phyloP scores from a whole-genome alignment of 2,888 invertebrate species.

The Lordiphosa fenestrarum region DNA sequence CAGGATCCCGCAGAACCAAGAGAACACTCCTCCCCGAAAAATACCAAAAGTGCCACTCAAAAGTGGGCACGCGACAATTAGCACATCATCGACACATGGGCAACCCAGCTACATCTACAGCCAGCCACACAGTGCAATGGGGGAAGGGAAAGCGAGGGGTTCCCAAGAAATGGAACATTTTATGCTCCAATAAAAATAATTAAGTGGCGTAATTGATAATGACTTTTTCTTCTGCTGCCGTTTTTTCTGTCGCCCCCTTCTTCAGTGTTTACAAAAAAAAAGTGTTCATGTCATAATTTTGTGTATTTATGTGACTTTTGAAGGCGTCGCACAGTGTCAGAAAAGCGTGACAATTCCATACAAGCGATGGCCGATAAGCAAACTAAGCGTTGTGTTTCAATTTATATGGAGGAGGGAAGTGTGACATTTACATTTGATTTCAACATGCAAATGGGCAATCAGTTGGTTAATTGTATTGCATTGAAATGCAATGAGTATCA shows the following conservation, averaged over 20 bases:
- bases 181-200: slow-evolving; percentile 75
- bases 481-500: no score
- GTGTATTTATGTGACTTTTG: slow-evolving; percentile 35
- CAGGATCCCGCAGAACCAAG: slow-evolving; percentile 6
- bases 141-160: slow-evolving; percentile 10
- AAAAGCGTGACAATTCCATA: slow-evolving; percentile 10
- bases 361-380: slow-evolving; percentile 10
- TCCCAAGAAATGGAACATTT: slow-evolving; percentile 67
- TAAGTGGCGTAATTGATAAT: slow-evolving; percentile 75
- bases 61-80: slow-evolving; percentile 71
- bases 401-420: no score
- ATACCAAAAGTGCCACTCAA: slow-evolving; percentile 27
- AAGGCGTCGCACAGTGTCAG: slow-evolving; percentile 23
- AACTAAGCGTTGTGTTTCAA: no score
- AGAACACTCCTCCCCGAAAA: slow-evolving; percentile 20
- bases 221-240: slow-evolving; percentile 40
- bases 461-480: no score
- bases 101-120: slow-evolving; percentile 18
- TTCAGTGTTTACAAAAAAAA: slow-evolving; percentile 1
- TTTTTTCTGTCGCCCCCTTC: slow-evolving; percentile 12
- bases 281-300: slow-evolving; percentile 38
- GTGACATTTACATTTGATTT: no score
- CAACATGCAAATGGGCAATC: no score
- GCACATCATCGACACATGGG: slow-evolving; percentile 73
- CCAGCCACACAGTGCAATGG: slow-evolving; percentile 8